Conservation (phyloP, 1,140 invertebrate genomes). For the Atta colombica region DNA sequence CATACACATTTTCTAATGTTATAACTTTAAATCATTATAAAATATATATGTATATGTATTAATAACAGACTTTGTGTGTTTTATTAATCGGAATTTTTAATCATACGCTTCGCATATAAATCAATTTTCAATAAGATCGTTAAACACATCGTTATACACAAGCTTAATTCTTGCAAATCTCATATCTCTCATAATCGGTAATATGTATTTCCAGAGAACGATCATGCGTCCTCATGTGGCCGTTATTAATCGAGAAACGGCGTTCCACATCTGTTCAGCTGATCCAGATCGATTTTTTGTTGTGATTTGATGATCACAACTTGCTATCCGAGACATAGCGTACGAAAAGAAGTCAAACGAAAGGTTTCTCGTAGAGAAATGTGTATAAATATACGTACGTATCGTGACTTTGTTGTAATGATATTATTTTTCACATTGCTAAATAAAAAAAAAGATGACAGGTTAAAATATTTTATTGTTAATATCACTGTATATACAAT, state of each 20-base stretch:
- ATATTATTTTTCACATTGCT: background rate
- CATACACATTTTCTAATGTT: too few species aligned
- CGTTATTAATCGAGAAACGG: conserved; percentile 68
- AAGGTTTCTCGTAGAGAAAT: background rate
- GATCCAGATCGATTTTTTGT: conserved; percentile 60
- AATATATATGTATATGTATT: background rate
- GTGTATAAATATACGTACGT: background rate
- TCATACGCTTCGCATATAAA: background rate
- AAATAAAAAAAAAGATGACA: background rate
- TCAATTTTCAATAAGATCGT: conserved; percentile 18
- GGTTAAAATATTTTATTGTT: background rate
- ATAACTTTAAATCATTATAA: background rate
- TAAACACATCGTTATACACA: conserved; percentile 32
- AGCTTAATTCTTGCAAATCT: conserved; percentile 57
- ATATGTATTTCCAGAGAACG: conserved; percentile 70
- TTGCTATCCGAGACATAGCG: conserved; percentile 27
- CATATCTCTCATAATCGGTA: conserved; percentile 62
- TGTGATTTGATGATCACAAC: conserved; percentile 18
- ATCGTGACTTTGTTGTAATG: background rate
- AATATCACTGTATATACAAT: background rate
- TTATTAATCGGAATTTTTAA: background rate
- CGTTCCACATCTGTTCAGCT: conserved; percentile 69
- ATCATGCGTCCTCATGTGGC: conserved; percentile 65
- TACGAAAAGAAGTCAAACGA: conserved; percentile 11
- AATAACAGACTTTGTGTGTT: background rate